Base-by-base conservation (phyloP, 2,888 invertebrate species). In the Malthinus seriepunctatus region DNA sequence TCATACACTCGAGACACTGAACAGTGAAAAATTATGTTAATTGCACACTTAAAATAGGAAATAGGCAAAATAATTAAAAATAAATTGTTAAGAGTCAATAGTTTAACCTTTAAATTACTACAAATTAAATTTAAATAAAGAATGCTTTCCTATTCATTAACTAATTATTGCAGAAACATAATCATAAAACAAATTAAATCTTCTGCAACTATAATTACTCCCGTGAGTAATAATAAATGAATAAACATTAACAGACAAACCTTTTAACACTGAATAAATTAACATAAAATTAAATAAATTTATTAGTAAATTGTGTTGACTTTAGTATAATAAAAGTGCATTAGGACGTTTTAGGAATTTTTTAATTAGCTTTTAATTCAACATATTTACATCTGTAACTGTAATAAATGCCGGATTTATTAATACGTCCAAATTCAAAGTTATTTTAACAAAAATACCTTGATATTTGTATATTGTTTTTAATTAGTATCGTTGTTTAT, bases 261-360 rank as follows among this genome's bases (percentile, higher is more conserved):
- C 63, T 63, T 63, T 63, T 63, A 63, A 63, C 63, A 56, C 63
- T 54, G 63, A 50, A 63, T 63, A 63, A 63, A 62, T 63, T 63
- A 59, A 54, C 63, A 63, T 63, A 61, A 34, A 42, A 53, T 14
- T 35, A 45, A 14, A 39, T 39, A 15, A 42, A 42, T 23, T 53
- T 53, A 35, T 35, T 53, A 23, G 23, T 23, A 53, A 46, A 53
- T 15, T 46, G 52, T 45, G 46, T 46, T 53, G 35, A 53, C 53
- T 45, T 53, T 53, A 37, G 10, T n/a, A 37, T 46, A 53, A 53
- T 47, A 46, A 46, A 53, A 11, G 35, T 37, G 32, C 44, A 53
- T 53, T 46, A 34, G 53, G 23, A 33, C 44, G 42, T 46, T 52
- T 50, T 37, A 35, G 37, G 38, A 53, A 53, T 53, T 53, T 53